Evolutionary conservation across 2,888 invertebrate genomes (phyloP).

Genomic region (Leptinotarsa rubiginosa): DNA sequence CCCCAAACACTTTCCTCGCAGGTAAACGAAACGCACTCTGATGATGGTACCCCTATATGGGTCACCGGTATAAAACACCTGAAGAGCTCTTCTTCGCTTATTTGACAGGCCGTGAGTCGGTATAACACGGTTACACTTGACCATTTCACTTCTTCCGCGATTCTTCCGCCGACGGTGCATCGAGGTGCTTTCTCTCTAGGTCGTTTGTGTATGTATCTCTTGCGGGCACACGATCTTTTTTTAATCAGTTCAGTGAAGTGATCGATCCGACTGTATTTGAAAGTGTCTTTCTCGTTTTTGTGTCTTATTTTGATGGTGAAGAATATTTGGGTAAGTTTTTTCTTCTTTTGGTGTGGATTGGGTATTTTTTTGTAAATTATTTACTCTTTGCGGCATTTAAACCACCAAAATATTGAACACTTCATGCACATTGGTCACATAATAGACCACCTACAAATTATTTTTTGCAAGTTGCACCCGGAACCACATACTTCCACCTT

Average conservation of each 20-base stretch:
- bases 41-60: slow-evolving; percentile 52
- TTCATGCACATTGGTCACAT: too few species aligned
- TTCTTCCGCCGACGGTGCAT: slow-evolving; percentile 47
- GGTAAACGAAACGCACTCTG: slow-evolving; percentile 25
- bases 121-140: slow-evolving; percentile 61
- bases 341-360: not conserved
- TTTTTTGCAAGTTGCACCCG: too few species aligned
- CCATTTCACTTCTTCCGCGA: slow-evolving; percentile 57
- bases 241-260: slow-evolving; percentile 18
- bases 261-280: not conserved
- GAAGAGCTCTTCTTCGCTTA: slow-evolving; percentile 57
- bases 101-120: slow-evolving; percentile 59
- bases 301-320: not conserved
- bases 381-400: too few species aligned
- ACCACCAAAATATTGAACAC: too few species aligned
- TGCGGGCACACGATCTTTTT: not conserved
- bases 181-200: slow-evolving; percentile 50
- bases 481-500: too few species aligned
- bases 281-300: not conserved
- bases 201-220: slow-evolving; percentile 26
- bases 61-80: slow-evolving; percentile 62
- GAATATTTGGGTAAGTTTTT: not conserved
- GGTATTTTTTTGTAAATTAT: not conserved
- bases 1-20: slow-evolving; percentile 36
- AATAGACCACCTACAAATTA: too few species aligned